These are phyloP conservation scores for Sycophila texana DNA, from an alignment of 2,888 invertebrate species.

Conservation along the genomic window DNA sequence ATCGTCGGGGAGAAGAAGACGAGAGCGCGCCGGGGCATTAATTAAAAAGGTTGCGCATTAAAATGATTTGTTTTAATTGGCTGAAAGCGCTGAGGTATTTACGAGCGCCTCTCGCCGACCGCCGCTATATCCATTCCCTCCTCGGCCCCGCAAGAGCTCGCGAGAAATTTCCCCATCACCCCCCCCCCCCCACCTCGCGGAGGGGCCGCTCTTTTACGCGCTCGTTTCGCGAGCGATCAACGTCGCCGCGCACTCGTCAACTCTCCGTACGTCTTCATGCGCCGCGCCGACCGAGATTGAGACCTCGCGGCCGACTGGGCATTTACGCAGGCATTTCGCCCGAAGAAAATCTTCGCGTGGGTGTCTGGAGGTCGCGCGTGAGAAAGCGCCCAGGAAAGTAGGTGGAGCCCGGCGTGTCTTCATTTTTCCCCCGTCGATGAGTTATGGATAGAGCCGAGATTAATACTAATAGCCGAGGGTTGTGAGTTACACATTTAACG, in stretches of 20 bases:
- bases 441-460: constrained; percentile 39
- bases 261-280: constrained; percentile 40
- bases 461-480: constrained; percentile 31
- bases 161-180: constrained; percentile 21
- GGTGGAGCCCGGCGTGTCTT: background rate
- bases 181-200: background rate
- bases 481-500: constrained; percentile 28
- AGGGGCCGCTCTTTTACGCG: constrained; percentile 53
- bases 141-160: background rate
- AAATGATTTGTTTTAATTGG: constrained; percentile 77
- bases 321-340: background rate
- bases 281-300: constrained; percentile 25
- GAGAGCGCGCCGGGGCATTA: constrained; percentile 67
- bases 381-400: constrained; percentile 34
- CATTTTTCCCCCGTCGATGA: constrained; percentile 7
- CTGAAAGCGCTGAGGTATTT: constrained; percentile 75
- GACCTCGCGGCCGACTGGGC: constrained; percentile 14
- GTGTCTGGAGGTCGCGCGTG: constrained; percentile 14
- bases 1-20: constrained; percentile 23
- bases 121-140: background rate
- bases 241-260: constrained; percentile 55
- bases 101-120: constrained; percentile 65
- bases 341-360: too few species aligned
- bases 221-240: constrained; percentile 55
- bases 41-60: constrained; percentile 76